phyloP scores from a whole-genome alignment of 1,140 invertebrate species.

The Drosophila elegans region DNA sequence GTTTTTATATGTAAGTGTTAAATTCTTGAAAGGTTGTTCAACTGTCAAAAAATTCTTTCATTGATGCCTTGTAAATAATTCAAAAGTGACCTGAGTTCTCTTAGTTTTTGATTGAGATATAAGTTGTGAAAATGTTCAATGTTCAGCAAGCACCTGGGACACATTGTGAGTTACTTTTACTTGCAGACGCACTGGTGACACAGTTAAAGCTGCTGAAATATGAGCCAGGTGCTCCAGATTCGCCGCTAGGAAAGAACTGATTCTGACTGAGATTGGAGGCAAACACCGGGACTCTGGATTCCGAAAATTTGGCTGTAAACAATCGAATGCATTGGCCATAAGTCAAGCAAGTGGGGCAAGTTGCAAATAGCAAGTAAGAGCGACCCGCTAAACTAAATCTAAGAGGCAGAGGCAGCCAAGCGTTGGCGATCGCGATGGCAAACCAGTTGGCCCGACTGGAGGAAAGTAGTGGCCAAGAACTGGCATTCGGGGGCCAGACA shows the following conservation, averaged over 20 bases:
- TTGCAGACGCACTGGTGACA: slow-evolving; percentile 40
- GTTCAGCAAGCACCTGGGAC: slow-evolving; percentile 2
- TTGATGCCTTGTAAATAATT: not conserved
- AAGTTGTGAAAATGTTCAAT: slow-evolving; percentile 25
- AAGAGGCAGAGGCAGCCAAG: slow-evolving; percentile 26
- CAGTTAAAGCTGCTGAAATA: slow-evolving; percentile 23
- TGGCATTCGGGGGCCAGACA: slow-evolving; percentile 10
- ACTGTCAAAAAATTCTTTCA: no score
- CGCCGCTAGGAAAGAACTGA: slow-evolving; percentile 11
- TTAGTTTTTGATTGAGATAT: slow-evolving; percentile 1
- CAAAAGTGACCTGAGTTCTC: no score
- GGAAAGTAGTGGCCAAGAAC: slow-evolving; percentile 54
- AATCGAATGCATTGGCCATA: slow-evolving; percentile 44
- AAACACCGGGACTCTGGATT: not conserved
- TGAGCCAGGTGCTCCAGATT: slow-evolving; percentile 44
- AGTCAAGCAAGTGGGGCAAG: slow-evolving; percentile 57
- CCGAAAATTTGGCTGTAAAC: slow-evolving; percentile 43
- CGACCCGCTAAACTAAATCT: slow-evolving; percentile 76
- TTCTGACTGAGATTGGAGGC: slow-evolving; percentile 21
- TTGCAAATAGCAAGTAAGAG: slow-evolving; percentile 1
- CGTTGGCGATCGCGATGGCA: slow-evolving; percentile 40
- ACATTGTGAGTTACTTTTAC: slow-evolving; percentile 43
- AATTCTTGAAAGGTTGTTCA: no score
- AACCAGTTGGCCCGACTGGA: slow-evolving; percentile 63
- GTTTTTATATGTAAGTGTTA: no score